These are phyloP conservation scores for Tribolium castaneum DNA, from an alignment of 1,140 invertebrate species.

Conservation along the genomic window DNA sequence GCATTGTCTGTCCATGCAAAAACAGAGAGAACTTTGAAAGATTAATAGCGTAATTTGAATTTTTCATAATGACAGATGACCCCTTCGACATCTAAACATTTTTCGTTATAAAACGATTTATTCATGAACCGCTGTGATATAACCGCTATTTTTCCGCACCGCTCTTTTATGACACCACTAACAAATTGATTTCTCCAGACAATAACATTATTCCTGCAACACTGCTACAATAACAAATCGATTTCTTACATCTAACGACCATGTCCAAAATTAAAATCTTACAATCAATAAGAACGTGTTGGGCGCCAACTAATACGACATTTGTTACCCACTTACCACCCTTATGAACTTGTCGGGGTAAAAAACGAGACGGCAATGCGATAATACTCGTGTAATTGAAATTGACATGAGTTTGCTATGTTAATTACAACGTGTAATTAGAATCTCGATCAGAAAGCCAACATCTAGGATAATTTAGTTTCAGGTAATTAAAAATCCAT, in stretches of 20 bases:
- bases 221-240: constrained; percentile 35
- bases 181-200: constrained; percentile 42
- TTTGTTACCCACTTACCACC: constrained; percentile 39
- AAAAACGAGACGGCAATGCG: constrained; percentile 32
- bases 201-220: constrained; percentile 38
- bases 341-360: constrained; percentile 42
- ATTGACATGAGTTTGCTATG: constrained; percentile 58
- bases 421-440: constrained; percentile 58
- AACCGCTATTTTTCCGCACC: constrained; percentile 42
- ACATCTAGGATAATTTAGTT: constrained; percentile 59
- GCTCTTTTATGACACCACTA: constrained; percentile 40
- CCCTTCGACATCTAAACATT: constrained; percentile 58
- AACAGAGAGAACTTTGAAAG: constrained; percentile 56
- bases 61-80: constrained; percentile 58
- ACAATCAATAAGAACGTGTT: constrained; percentile 1
- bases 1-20: constrained; percentile 56
- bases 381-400: constrained; percentile 59
- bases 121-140: constrained; percentile 42
- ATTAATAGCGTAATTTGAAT: constrained; percentile 59
- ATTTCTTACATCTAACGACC: constrained; percentile 37
- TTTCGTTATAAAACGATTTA: constrained; percentile 52
- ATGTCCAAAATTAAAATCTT: constrained; percentile 34
- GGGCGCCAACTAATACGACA: constrained; percentile 48
- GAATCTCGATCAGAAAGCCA: constrained; percentile 55
- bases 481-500: constrained; percentile 62